Percentiles rank a stretch among this genome's conserved stretches.
Conservation (phyloP, 2,888 invertebrate genomes). For the Microctonus hyperodae region DNA sequence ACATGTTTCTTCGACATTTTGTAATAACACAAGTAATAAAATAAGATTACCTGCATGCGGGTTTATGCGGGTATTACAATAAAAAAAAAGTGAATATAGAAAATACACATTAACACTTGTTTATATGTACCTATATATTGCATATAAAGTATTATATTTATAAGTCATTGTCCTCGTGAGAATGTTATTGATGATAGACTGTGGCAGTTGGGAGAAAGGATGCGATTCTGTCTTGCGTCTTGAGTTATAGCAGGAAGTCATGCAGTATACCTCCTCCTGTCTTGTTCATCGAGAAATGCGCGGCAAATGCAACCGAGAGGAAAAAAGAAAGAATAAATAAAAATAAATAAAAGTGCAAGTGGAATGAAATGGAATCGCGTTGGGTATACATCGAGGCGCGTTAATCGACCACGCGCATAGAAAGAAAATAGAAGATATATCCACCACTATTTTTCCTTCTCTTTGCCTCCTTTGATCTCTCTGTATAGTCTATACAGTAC, state of each 20-base stretch:
- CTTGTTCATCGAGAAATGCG: not conserved
- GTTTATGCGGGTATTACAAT: not conserved
- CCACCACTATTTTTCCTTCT: no score
- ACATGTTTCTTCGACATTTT: not conserved
- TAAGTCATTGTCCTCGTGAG: conserved; percentile 32
- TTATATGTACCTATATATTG: not conserved
- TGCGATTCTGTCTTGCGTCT: not conserved
- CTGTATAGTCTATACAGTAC: not conserved
- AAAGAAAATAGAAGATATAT: not conserved
- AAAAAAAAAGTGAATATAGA: not conserved
- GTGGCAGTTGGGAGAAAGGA: not conserved
- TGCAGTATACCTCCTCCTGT: conserved; percentile 14
- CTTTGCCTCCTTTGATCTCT: no score
- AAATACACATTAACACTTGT: not conserved
- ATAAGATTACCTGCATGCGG: not conserved
- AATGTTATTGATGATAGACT: conserved; percentile 26
- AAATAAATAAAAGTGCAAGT: no score
- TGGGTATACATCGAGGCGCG: conserved; percentile 1
- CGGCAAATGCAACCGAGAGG: not conserved
- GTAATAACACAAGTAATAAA: not conserved
- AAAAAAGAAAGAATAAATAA: not conserved
- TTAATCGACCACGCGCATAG: conserved; percentile 16
- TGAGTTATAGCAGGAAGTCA: conserved; percentile 26
- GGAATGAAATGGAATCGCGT: not conserved
- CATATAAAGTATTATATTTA: conserved; percentile 8